Base-by-base conservation (phyloP, 92 coral and sea anemone genomes). In the Actinostola sp. region DNA sequence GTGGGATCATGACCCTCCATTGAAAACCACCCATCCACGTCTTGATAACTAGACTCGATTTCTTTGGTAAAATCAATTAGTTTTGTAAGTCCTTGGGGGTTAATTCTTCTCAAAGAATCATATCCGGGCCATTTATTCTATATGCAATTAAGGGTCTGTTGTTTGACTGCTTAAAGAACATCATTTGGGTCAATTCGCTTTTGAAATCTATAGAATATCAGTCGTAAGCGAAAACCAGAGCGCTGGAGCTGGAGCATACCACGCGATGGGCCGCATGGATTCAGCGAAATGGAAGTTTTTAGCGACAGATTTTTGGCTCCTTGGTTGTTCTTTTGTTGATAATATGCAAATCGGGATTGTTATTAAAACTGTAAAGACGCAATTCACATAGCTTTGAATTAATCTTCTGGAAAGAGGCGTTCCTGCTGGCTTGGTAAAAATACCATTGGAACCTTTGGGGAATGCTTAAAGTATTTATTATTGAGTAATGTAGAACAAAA, bases 121-220 rank as follows among this genome's bases (percentile, higher is more conserved):
- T 91, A 88, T 82, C 84, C 97, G 79, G 81, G 83, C 89, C 82
- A 85, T 87, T 91, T 85, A 87, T 91, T 91, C 89, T 91, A 63
- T 75, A 49, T 70, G 87, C 88, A 90, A 90, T 90, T 87, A 90
- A 80, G 67, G 64, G 79, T 67, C 92, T 80, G 97, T 90, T 90
- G 97, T 90, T 90, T 86, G 50, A 56, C 72, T 67, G 77, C 97
- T 85, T 80, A 83, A 75, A 79, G 82, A 90, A 90, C 97, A 90
- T 80, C 78, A 81, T 83, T 83, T 90, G 92, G 97, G 97, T 90
- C 97, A 90, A 51, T 85, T 82, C 86, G 73, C 97, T 77, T 87
- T 84, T 79, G 85, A 90, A 90, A 83, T 87, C 76, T 67, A 79
- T 79, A 61, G 88, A 90, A 90, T 77, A 80, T 64, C 86, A 87